phyloP scores from a whole-genome alignment of 2,888 invertebrate species.

The Margaritifera margaritifera region DNA sequence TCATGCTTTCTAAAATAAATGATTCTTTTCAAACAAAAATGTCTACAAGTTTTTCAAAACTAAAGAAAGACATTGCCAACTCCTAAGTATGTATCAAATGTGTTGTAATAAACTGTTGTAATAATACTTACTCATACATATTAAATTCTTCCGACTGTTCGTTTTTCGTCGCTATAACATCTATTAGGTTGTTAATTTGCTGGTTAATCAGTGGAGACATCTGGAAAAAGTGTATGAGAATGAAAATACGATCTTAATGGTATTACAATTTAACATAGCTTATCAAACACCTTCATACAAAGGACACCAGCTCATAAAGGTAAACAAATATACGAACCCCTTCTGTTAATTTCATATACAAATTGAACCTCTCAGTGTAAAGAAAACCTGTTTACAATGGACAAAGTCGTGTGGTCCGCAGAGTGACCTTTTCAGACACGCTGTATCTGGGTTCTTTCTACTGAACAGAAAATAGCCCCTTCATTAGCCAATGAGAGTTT shows the following conservation, averaged over 20 bases:
- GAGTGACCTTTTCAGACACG: no score
- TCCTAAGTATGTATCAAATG: neutral
- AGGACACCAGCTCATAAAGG: no score
- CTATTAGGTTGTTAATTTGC: slow-evolving; percentile 70
- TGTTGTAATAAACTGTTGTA: neutral
- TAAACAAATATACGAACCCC: no score
- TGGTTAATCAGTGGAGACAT: slow-evolving; percentile 73
- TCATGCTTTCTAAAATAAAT: neutral
- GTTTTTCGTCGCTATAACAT: slow-evolving; percentile 65
- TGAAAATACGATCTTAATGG: no score
- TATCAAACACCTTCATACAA: no score
- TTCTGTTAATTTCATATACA: no score
- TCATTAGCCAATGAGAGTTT: no score
- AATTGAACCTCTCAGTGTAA: no score
- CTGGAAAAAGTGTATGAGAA: slow-evolving; percentile 38
- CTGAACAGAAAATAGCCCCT: no score
- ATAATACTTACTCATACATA: slow-evolving; percentile 68
- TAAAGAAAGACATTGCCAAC: neutral
- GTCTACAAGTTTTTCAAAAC: neutral
- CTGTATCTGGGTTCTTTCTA: no score
- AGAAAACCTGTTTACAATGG: no score
- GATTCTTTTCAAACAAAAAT: neutral
- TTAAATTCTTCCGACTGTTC: slow-evolving; percentile 66
- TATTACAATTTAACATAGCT: neutral
- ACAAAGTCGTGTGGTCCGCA: no score